A percentile compares a stretch with the other conserved stretches of the same genome.
Conservation (phyloP, 1,140 invertebrate genomes). For the Listronotus bonariensis region DNA sequence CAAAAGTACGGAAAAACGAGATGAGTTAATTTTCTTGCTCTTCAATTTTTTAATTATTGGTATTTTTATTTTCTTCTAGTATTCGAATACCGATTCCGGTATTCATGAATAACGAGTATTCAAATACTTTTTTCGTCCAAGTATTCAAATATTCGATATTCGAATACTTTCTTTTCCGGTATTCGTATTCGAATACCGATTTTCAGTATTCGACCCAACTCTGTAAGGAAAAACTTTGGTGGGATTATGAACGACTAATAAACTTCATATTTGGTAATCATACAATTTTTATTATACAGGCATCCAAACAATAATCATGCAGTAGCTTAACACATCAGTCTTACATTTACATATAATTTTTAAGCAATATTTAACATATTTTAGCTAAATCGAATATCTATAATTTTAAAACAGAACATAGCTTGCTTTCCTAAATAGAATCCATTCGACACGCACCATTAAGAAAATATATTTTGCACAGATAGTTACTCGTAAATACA, state of each 20-base stretch:
- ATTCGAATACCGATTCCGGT: no score
- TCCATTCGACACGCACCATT: conserved; percentile 31
- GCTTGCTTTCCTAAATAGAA: conserved; percentile 26
- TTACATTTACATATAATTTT: conserved; percentile 49
- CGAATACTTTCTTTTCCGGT: no score
- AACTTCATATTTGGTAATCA: conserved; percentile 36
- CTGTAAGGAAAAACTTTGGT: no score
- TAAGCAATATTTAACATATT: conserved; percentile 48
- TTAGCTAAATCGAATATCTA: conserved; percentile 41
- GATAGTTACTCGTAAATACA: conserved; percentile 25
- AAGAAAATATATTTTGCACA: conserved; percentile 38
- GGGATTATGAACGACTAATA: neutral
- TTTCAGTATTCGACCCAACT: no score
- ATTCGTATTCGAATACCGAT: no score
- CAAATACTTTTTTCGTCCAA: no score
- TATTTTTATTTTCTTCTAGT: no score
- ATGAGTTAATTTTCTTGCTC: no score
- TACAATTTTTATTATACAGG: conserved; percentile 50
- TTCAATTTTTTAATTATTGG: no score
- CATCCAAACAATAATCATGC: conserved; percentile 49
- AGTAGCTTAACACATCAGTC: conserved; percentile 51
- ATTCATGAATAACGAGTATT: no score
- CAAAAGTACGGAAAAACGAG: no score
- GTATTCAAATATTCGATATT: no score
- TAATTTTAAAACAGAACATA: conserved; percentile 38